Conservation (phyloP, 2,797 vertebrate species). For the Lates japonicus region DNA sequence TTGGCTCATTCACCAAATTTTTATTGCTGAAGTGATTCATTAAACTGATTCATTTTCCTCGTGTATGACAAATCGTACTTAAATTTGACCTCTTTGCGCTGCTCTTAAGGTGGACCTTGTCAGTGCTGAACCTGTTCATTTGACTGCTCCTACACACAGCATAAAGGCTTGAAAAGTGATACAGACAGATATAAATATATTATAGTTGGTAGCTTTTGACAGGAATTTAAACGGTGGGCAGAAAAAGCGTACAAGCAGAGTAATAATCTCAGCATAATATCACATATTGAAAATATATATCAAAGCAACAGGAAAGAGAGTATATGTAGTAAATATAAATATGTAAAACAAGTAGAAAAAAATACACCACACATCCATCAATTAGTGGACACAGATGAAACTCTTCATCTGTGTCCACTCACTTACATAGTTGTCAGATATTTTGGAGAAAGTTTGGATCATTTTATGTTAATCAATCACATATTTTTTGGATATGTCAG, state of each 20-base stretch:
- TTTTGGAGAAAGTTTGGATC: background rate
- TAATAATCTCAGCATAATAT: background rate
- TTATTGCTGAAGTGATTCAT: background rate
- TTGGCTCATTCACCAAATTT: background rate
- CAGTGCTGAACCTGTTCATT: background rate
- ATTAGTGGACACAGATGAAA: too few relatives aligned
- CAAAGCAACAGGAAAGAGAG: background rate
- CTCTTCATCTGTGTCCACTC: too few relatives aligned
- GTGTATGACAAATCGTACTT: background rate
- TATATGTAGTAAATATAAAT: background rate
- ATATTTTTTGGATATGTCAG: background rate
- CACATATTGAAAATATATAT: background rate
- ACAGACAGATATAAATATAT: background rate
- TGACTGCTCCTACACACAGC: background rate
- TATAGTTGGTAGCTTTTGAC: background rate
- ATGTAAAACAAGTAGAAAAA: background rate
- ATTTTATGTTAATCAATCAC: background rate
- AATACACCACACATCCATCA: background rate
- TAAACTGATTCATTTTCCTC: background rate
- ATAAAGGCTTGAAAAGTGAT: background rate
- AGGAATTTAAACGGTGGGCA: background rate
- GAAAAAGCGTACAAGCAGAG: background rate
- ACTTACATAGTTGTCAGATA: too few relatives aligned
- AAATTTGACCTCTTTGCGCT: background rate
- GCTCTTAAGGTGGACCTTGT: background rate